A percentile compares a stretch with the other conserved stretches of the same genome.
Conservation (phyloP, 2,888 invertebrate genomes). For the Cataglyphis rosenhaueri region DNA sequence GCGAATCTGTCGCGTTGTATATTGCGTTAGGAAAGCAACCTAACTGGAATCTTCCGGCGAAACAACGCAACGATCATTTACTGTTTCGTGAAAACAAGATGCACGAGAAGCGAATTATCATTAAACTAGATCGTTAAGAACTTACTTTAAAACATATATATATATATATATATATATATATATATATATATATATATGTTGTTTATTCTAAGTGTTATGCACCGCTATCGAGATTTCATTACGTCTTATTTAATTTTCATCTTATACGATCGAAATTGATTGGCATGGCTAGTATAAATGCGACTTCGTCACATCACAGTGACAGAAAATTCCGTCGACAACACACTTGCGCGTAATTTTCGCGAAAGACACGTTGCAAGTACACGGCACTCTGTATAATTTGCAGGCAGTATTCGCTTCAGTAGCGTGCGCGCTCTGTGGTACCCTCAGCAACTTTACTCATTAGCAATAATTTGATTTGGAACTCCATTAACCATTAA, state of each 20-base stretch:
- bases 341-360: slow-evolving; percentile 70
- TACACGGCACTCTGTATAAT: slow-evolving; percentile 73
- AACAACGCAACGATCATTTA: slow-evolving; percentile 63
- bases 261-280: not conserved
- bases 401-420: slow-evolving; percentile 77
- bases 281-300: not conserved
- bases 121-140: not conserved
- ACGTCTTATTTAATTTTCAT: not conserved
- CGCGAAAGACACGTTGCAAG: slow-evolving; percentile 74
- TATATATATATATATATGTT: not conserved
- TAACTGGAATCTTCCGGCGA: slow-evolving; percentile 69
- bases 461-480: slow-evolving; percentile 84
- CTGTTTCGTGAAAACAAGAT: slow-evolving; percentile 37
- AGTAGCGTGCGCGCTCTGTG: slow-evolving; percentile 76
- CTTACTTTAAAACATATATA: not conserved
- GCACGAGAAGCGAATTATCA: slow-evolving; percentile 7
- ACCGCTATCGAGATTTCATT: not conserved
- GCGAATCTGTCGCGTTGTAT: slow-evolving; percentile 72
- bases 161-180: not conserved
- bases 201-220: not conserved
- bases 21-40: slow-evolving; percentile 64
- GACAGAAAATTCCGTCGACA: slow-evolving; percentile 55
- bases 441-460: slow-evolving; percentile 81
- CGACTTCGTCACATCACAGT: not conserved
- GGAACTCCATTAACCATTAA: slow-evolving; percentile 83